phyloP scores from a whole-genome alignment of 2,888 invertebrate genomes.

The Xylota sylvarum region DNA sequence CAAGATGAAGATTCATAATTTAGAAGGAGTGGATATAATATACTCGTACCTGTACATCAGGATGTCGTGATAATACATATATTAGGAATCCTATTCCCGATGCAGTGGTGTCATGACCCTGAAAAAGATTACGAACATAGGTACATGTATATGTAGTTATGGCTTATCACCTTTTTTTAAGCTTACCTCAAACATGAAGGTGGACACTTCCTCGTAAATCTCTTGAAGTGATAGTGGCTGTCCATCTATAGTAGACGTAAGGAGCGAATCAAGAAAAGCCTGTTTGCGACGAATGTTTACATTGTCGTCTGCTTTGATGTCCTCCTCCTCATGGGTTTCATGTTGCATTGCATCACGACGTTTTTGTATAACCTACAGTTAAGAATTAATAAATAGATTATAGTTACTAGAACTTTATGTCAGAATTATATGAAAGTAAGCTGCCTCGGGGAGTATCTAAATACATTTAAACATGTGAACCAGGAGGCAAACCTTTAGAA shows the following conservation, averaged over 20 bases:
- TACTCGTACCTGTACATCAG: constrained; percentile 85
- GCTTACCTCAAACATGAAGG: constrained; percentile 83
- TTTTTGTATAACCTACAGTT: constrained; percentile 80
- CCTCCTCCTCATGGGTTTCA: not conserved
- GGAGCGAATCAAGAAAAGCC: constrained; percentile 82
- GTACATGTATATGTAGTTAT: too few relatives aligned
- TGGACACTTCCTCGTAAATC: constrained; percentile 83
- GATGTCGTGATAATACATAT: constrained; percentile 86
- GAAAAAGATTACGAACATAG: constrained; percentile 41
- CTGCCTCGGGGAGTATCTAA: too few relatives aligned
- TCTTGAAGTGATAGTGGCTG: constrained; percentile 80
- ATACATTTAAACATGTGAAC: too few relatives aligned
- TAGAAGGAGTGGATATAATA: not conserved
- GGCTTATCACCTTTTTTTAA: not conserved
- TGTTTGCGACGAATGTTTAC: constrained; percentile 79
- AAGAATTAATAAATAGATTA: too few relatives aligned
- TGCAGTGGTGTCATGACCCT: constrained; percentile 88
- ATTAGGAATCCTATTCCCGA: constrained; percentile 86
- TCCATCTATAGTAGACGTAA: constrained; percentile 81
- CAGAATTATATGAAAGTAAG: too few relatives aligned
- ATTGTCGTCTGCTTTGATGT: not conserved
- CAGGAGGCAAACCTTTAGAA: too few relatives aligned
- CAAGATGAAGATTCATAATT: not conserved
- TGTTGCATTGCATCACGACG: constrained; percentile 77
- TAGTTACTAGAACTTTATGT: too few relatives aligned